Conservation (phyloP, 2,797 vertebrate genomes). For the Kryptolebias ocellatus region DNA sequence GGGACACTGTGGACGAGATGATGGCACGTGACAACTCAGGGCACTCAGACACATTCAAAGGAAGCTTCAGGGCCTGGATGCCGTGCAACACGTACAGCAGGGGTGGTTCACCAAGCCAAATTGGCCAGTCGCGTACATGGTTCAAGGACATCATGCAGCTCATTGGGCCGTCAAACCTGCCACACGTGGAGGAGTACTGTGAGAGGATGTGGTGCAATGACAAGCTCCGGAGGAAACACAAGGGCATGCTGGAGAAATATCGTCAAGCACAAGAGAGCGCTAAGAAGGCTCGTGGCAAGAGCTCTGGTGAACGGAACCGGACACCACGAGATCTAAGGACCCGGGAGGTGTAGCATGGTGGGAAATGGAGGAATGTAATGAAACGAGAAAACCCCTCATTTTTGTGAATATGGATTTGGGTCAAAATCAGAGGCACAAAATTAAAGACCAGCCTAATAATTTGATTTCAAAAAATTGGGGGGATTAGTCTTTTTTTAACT, state of each 20-base stretch:
- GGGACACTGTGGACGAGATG: conserved; percentile 83
- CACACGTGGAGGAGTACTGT: conserved; percentile 91
- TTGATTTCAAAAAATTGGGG: conserved; percentile 10
- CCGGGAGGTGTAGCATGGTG: conserved; percentile 42
- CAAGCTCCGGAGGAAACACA: conserved; percentile 84
- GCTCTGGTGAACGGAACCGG: conserved; percentile 84
- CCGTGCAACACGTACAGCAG: conserved; percentile 69
- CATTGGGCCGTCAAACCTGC: conserved; percentile 86
- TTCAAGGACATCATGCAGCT: conserved; percentile 95
- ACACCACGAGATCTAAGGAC: conserved; percentile 83
- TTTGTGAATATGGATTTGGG: conserved; percentile 10
- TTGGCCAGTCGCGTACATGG: conserved; percentile 80
- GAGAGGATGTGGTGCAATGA: conserved; percentile 91
- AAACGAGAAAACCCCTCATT: background rate
- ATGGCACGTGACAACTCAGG: conserved; percentile 59
- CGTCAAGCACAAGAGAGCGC: conserved; percentile 84
- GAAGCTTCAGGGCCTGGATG: conserved; percentile 67
- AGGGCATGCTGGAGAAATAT: conserved; percentile 87
- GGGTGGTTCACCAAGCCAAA: conserved; percentile 62
- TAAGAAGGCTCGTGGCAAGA: conserved; percentile 84
- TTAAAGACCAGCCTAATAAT: conserved; percentile 11
- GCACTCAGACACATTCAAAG: conserved; percentile 52
- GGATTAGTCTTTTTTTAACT: conserved; percentile 13
- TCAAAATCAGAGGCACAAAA: conserved; percentile 2
- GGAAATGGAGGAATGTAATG: background rate